phyloP scores from a whole-genome alignment of 2,888 invertebrate genomes.

The Cordylochernes scorpioides region DNA sequence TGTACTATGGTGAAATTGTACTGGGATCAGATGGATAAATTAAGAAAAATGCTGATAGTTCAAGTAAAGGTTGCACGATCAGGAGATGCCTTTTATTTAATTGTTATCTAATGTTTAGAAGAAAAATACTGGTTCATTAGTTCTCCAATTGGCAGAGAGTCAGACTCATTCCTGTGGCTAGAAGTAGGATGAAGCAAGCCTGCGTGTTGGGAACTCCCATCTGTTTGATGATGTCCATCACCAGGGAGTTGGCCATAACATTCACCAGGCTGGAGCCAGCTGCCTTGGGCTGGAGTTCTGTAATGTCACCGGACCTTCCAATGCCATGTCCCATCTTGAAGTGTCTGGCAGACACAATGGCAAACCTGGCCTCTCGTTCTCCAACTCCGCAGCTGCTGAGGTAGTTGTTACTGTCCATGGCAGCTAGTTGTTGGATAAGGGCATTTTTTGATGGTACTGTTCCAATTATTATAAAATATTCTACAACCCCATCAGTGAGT shows the following conservation, averaged over 20 bases:
- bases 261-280: conserved; percentile 49
- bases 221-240: conserved; percentile 38
- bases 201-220: conserved; percentile 21
- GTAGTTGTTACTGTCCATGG: conserved; percentile 57
- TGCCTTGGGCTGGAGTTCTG: conserved; percentile 55
- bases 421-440: too few relatives aligned
- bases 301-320: conserved; percentile 45
- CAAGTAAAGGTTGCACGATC: too few relatives aligned
- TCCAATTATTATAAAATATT: too few relatives aligned
- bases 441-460: too few relatives aligned
- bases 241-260: conserved; percentile 39
- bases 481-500: too few relatives aligned
- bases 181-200: conserved; percentile 36
- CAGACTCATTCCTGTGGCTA: conserved; percentile 56
- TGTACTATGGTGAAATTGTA: too few relatives aligned
- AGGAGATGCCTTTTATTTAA: too few relatives aligned
- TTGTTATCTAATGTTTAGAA: too few relatives aligned
- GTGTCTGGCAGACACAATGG: conserved; percentile 38
- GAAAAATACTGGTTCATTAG: too few relatives aligned
- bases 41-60: too few relatives aligned
- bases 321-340: conserved; percentile 48
- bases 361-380: conserved; percentile 43
- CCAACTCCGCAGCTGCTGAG: conserved; percentile 42
- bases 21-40: too few relatives aligned
- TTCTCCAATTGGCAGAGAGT: too few relatives aligned